A percentile compares a stretch with the other conserved stretches of the same genome.
phyloP scores from a whole-genome alignment of 2,797 vertebrate genomes.

The Crenuchus spilurus region DNA sequence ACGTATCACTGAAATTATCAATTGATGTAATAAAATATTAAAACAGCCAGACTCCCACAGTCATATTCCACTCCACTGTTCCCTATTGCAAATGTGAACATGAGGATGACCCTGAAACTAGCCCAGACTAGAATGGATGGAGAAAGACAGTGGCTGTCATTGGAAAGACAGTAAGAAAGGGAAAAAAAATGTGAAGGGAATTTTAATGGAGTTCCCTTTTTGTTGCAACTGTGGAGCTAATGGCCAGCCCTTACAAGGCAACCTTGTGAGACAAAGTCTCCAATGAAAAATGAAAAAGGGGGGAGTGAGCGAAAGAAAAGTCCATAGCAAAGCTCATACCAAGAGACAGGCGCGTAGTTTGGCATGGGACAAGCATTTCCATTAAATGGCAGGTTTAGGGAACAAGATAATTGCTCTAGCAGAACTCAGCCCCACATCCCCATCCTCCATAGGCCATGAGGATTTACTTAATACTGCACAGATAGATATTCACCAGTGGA shows the following conservation, averaged over 20 bases:
- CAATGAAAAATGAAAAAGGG: slow-evolving; percentile 64
- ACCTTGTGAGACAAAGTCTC: slow-evolving; percentile 70
- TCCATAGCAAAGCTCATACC: slow-evolving; percentile 66
- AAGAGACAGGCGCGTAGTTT: slow-evolving; percentile 73
- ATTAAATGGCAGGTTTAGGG: slow-evolving; percentile 72
- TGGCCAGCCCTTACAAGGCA: slow-evolving; percentile 52
- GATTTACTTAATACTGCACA: slow-evolving; percentile 35
- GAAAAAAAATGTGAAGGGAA: slow-evolving; percentile 51
- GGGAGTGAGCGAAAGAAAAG: slow-evolving; percentile 53
- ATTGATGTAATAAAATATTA: slow-evolving; percentile 17
- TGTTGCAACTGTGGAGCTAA: slow-evolving; percentile 75
- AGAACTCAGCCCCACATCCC: slow-evolving; percentile 65
- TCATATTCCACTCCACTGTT: slow-evolving; percentile 9
- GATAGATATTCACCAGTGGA: slow-evolving; percentile 27
- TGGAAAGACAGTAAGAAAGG: slow-evolving; percentile 35
- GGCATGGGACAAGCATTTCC: slow-evolving; percentile 71
- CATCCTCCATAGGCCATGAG: slow-evolving; percentile 44
- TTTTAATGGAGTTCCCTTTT: slow-evolving; percentile 70
- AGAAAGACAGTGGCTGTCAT: slow-evolving; percentile 27
- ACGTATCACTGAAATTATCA: slow-evolving; percentile 30
- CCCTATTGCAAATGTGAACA: slow-evolving; percentile 30
- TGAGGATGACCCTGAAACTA: slow-evolving; percentile 25
- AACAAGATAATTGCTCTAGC: slow-evolving; percentile 80
- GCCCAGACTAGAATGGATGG: slow-evolving; percentile 1
- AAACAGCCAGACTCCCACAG: slow-evolving; percentile 13